Evolutionary conservation across 2,113 vertebrate genomes (phyloP).

Genomic region (Ariopsis seemanni): DNA sequence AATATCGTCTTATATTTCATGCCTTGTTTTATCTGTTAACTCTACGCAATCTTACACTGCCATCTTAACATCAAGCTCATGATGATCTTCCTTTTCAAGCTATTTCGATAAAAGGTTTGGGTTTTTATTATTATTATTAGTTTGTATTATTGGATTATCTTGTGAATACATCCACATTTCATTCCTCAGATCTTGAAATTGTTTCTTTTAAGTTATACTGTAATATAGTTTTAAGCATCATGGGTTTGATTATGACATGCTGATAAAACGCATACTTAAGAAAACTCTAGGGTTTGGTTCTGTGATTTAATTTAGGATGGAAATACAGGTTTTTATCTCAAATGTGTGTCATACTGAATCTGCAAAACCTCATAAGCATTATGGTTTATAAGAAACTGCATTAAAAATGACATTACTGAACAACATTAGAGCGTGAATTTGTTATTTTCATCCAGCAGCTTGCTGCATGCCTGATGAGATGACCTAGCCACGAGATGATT

Average conservation of each 20-base stretch:
- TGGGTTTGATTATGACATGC: not conserved
- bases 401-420: conserved; percentile 23
- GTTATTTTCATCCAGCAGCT: conserved; percentile 29
- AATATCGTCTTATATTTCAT: not conserved
- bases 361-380: not conserved
- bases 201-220: not conserved
- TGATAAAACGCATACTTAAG: not conserved
- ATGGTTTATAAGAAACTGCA: not conserved
- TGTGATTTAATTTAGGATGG: not conserved
- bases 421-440: conserved; percentile 23
- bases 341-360: not conserved
- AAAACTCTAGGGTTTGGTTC: not conserved
- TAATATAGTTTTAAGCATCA: not conserved
- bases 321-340: not conserved
- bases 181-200: not conserved
- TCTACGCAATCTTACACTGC: not conserved
- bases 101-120: not conserved
- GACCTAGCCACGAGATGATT: conserved; percentile 42
- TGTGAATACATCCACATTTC: not conserved
- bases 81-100: too few species aligned
- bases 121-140: not conserved
- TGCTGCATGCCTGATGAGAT: conserved; percentile 38
- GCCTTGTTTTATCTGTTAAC: not conserved
- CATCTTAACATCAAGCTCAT: too few species aligned
- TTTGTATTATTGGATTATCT: not conserved